A percentile compares a stretch with the other conserved stretches of the same genome.
phyloP scores from a whole-genome alignment of 2,888 invertebrate genomes.

The Heliconius sara region DNA sequence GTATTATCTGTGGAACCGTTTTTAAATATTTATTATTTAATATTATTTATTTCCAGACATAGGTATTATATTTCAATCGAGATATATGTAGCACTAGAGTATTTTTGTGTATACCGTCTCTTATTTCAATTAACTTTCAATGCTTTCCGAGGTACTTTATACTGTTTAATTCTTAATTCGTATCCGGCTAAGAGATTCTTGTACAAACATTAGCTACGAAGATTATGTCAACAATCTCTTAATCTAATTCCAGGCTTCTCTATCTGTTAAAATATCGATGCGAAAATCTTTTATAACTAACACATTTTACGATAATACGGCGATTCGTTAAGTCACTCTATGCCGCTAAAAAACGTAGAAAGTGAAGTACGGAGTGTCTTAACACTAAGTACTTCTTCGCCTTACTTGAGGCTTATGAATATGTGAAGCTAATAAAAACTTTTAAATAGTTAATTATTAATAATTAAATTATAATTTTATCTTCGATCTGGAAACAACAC shows the following conservation, averaged over 20 bases:
- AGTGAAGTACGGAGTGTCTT: neutral
- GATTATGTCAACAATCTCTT: slow-evolving; percentile 16
- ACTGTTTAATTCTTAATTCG: slow-evolving; percentile 2
- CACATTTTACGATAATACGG: neutral
- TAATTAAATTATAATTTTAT: no score
- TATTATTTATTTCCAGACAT: no score
- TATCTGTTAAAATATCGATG: neutral
- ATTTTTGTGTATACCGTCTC: neutral
- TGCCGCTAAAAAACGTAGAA: neutral
- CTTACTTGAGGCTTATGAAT: neutral
- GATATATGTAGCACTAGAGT: neutral
- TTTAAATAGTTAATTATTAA: neutral
- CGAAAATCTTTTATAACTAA: neutral
- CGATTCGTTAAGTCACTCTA: neutral
- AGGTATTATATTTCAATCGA: no score
- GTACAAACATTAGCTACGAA: slow-evolving; percentile 13
- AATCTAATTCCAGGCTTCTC: neutral
- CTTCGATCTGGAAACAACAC: no score
- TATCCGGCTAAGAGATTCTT: slow-evolving; percentile 1
- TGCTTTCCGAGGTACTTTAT: neutral
- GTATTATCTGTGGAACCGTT: no score
- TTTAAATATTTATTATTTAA: no score
- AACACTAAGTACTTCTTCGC: neutral
- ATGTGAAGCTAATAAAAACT: neutral
- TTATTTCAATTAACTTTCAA: slow-evolving; percentile 9